A percentile compares a stretch with the other conserved stretches of the same genome.
Evolutionary conservation across 2,888 invertebrate genomes (phyloP).

Genomic region (Scaptomyza polygonia): DNA sequence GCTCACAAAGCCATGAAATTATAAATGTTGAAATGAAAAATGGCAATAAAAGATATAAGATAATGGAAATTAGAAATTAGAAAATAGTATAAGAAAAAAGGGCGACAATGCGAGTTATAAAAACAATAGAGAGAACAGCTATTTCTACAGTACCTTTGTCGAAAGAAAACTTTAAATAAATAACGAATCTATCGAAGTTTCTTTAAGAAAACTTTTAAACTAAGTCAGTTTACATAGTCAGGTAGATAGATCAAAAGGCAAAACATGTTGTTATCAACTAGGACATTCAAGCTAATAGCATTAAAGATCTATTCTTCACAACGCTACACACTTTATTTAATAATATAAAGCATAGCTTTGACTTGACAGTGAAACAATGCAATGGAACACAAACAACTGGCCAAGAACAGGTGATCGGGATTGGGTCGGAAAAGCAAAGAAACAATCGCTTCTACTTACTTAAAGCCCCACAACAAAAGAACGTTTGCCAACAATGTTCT

Average conservation of each 20-base stretch:
- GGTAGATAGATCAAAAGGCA: neutral
- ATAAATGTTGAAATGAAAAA: conserved; percentile 67
- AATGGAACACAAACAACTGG: neutral
- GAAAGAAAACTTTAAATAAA: too few species aligned
- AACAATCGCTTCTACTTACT: conserved; percentile 1
- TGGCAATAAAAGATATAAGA: conserved; percentile 57
- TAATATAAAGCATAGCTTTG: neutral
- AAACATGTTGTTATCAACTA: neutral
- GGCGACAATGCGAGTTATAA: conserved; percentile 34
- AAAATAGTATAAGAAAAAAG: conserved; percentile 49
- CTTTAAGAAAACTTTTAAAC: neutral
- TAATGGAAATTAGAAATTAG: conserved; percentile 62
- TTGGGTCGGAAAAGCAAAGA: conserved; percentile 9
- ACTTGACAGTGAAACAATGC: neutral
- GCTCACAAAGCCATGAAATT: conserved; percentile 56
- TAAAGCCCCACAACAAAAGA: conserved; percentile 17
- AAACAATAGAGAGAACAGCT: neutral
- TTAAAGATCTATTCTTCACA: neutral
- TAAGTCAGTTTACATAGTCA: neutral
- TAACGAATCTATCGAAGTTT: neutral
- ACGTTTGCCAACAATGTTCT: conserved; percentile 35
- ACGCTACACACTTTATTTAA: too few species aligned
- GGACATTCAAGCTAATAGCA: neutral
- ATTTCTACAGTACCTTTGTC: too few species aligned
- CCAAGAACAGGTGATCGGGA: conserved; percentile 42